phyloP scores from a whole-genome alignment of 1,140 invertebrate genomes.

The Cepaea nemoralis region DNA sequence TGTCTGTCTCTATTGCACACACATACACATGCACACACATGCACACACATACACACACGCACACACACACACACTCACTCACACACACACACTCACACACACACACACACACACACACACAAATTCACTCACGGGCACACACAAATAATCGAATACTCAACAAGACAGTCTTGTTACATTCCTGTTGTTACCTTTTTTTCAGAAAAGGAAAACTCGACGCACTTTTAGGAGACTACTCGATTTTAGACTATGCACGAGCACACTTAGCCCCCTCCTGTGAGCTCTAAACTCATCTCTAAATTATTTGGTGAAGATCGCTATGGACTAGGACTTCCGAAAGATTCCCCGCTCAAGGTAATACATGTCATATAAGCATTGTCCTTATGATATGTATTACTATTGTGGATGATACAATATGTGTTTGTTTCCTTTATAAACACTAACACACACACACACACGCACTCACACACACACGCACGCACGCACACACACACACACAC shows the following conservation, averaged over 20 bases:
- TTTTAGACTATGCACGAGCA: conserved; percentile 66
- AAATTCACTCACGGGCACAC: not conserved
- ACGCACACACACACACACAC: too few relatives aligned
- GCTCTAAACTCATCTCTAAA: conserved; percentile 71
- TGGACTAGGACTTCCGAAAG: conserved; percentile 62
- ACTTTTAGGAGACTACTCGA: conserved; percentile 66
- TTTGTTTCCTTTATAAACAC: too few relatives aligned
- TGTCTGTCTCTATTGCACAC: not conserved
- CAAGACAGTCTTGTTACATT: not conserved
- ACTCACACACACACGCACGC: too few relatives aligned
- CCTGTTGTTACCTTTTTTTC: conserved; percentile 1
- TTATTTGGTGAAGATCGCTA: conserved; percentile 78
- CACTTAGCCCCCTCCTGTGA: conserved; percentile 67
- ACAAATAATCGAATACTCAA: not conserved
- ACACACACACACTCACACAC: not conserved
- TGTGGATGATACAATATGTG: too few relatives aligned
- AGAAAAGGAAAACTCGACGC: conserved; percentile 66
- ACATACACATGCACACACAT: not conserved
- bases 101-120: not conserved
- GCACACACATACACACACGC: too few relatives aligned
- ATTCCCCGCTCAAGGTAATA: conserved; percentile 82
- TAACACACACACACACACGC: too few relatives aligned
- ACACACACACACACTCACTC: too few relatives aligned
- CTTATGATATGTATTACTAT: too few relatives aligned
- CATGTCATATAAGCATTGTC: too few relatives aligned